Evolutionary conservation across 2,797 vertebrate genomes (phyloP).

Genomic region (Monodelphis domestica): DNA sequence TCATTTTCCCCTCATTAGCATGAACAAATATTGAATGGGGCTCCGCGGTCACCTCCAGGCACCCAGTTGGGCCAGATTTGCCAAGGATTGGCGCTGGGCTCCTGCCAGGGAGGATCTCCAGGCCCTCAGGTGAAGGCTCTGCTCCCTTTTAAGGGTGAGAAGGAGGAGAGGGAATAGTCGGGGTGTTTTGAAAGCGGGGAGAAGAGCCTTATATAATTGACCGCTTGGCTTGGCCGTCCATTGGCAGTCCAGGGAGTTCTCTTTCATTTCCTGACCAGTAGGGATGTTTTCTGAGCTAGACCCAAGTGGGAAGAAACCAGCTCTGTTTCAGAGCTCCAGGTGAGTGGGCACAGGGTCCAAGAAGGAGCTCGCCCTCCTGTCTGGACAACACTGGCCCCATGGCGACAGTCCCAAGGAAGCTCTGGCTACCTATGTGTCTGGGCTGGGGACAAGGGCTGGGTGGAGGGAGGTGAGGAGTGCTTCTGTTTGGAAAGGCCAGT

Average conservation of each 20-base stretch:
- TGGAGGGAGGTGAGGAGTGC: background rate
- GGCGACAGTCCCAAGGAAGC: too few relatives aligned
- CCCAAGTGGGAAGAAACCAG: constrained; percentile 9
- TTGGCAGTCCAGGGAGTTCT: background rate
- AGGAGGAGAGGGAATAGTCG: background rate
- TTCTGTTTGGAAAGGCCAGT: background rate
- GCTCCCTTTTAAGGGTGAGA: background rate
- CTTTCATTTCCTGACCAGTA: background rate
- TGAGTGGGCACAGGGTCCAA: background rate
- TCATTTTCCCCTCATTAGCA: constrained; percentile 5
- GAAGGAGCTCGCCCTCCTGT: background rate
- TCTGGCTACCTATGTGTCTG: background rate
- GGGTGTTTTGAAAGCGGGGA: background rate
- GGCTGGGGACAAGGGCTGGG: background rate
- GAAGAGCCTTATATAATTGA: background rate
- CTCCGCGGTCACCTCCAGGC: background rate
- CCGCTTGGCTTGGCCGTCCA: background rate
- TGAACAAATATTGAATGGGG: background rate
- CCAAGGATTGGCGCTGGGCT: background rate
- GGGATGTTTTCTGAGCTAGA: background rate
- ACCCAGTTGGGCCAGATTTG: background rate
- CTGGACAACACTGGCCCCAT: background rate
- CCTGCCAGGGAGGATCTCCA: background rate
- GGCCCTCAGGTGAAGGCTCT: background rate
- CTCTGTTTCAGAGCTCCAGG: background rate